A percentile compares a stretch with the other conserved stretches of the same genome.
Conservation (phyloP, 2,888 invertebrate species). For the Pterostichus niger region DNA sequence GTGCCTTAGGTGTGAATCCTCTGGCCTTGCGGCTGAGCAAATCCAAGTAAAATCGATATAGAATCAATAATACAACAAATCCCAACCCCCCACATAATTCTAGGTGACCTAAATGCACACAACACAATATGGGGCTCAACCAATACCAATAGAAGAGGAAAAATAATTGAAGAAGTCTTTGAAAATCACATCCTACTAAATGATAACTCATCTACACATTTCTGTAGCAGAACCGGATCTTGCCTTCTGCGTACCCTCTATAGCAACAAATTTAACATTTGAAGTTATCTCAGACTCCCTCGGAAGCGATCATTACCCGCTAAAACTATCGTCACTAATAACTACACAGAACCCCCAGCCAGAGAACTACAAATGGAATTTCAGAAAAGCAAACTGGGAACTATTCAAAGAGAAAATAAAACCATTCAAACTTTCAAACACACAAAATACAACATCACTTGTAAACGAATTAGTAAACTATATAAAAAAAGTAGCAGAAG, state of each 20-base stretch:
- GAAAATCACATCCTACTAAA: not conserved
- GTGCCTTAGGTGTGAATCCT: no score
- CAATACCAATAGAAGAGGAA: no score
- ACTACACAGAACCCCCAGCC: not conserved
- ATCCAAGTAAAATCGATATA: no score
- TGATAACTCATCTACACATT: slow-evolving; percentile 19
- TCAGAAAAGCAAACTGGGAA: slow-evolving; percentile 23
- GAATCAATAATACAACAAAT: no score
- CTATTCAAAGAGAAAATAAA: not conserved
- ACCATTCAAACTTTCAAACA: not conserved
- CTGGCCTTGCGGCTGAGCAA: no score
- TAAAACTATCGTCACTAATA: not conserved
- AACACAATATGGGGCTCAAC: no score
- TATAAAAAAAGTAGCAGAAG: no score
- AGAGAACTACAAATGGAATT: not conserved
- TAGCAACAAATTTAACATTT: slow-evolving; percentile 13
- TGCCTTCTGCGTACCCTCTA: not conserved
- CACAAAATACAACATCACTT: not conserved
- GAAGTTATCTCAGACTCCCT: not conserved
- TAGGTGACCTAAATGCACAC: no score
- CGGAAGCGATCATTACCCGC: not conserved
- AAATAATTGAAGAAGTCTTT: no score
- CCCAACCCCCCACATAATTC: no score
- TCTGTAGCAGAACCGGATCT: slow-evolving; percentile 35
- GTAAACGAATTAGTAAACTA: not conserved